phyloP scores from a whole-genome alignment of 2,888 invertebrate genomes.

The Lordiphosa fenestrarum region DNA sequence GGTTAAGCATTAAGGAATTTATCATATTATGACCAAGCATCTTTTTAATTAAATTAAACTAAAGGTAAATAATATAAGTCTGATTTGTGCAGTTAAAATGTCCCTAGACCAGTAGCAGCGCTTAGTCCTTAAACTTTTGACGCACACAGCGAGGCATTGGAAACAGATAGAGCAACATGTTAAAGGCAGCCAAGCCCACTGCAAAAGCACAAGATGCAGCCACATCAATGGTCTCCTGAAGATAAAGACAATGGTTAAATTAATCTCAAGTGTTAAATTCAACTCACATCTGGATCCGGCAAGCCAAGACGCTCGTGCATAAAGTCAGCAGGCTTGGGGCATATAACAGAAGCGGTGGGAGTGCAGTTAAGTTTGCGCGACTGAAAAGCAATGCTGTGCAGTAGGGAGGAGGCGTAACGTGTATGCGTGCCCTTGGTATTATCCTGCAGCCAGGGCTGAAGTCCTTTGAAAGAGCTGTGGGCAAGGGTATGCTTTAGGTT shows the following conservation, averaged over 20 bases:
- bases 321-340: slow-evolving; percentile 79
- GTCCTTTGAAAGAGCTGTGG: slow-evolving; percentile 87
- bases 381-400: slow-evolving; percentile 87
- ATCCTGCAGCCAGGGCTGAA: slow-evolving; percentile 91
- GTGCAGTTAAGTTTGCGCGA: slow-evolving; percentile 82
- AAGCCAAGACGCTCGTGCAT: slow-evolving; percentile 79
- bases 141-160: slow-evolving; percentile 92
- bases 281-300: slow-evolving; percentile 78
- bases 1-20: too few species aligned
- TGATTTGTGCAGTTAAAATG: too few species aligned
- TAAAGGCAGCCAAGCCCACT: slow-evolving; percentile 89
- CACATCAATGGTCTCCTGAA: slow-evolving; percentile 86
- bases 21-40: too few species aligned
- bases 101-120: not conserved
- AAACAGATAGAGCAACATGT: slow-evolving; percentile 91
- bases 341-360: slow-evolving; percentile 78
- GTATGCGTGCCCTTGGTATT: slow-evolving; percentile 89
- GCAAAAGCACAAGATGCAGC: slow-evolving; percentile 91
- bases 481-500: not conserved
- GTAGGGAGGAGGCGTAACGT: slow-evolving; percentile 88
- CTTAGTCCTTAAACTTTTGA: slow-evolving; percentile 88
- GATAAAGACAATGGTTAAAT: slow-evolving; percentile 56
- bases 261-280: not conserved
- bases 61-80: too few species aligned
- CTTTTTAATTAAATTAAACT: too few species aligned